These are phyloP conservation scores for Bos indicus DNA, from an alignment of 2,113 vertebrate genomes.

Conservation along the genomic window DNA sequence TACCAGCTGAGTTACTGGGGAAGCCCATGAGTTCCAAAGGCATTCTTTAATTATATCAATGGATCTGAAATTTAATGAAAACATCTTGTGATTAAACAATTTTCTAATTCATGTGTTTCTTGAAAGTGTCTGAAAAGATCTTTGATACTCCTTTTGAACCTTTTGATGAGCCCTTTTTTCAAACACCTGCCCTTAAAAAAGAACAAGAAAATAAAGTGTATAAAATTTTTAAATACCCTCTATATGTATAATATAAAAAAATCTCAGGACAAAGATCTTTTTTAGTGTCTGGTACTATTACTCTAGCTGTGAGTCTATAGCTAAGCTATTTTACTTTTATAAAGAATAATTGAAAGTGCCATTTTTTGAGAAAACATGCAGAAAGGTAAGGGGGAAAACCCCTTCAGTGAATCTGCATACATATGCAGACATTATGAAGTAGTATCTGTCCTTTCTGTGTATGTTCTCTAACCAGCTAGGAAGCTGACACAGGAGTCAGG, in stretches of 20 bases:
- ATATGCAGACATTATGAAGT: background rate
- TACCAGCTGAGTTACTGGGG: background rate
- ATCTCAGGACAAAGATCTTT: background rate
- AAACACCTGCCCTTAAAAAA: background rate
- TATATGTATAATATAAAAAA: background rate
- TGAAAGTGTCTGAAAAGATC: background rate
- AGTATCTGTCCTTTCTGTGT: background rate
- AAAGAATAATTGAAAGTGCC: background rate
- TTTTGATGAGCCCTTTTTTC: background rate
- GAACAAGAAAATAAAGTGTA: background rate
- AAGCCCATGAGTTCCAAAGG: background rate
- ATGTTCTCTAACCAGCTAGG: background rate
- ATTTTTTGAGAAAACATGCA: background rate
- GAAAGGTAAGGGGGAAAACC: background rate
- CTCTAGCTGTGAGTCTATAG: background rate
- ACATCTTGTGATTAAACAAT: background rate
- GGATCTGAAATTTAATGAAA: background rate
- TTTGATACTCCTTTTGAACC: background rate
- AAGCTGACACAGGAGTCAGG: background rate
- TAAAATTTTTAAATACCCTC: background rate
- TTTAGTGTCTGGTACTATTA: background rate
- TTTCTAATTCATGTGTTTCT: background rate
- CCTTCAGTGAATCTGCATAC: background rate
- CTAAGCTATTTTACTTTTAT: background rate
- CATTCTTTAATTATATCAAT: background rate